These are phyloP conservation scores for Ptilonorhynchus violaceus DNA, from an alignment of 2,113 vertebrate genomes.

Conservation along the genomic window DNA sequence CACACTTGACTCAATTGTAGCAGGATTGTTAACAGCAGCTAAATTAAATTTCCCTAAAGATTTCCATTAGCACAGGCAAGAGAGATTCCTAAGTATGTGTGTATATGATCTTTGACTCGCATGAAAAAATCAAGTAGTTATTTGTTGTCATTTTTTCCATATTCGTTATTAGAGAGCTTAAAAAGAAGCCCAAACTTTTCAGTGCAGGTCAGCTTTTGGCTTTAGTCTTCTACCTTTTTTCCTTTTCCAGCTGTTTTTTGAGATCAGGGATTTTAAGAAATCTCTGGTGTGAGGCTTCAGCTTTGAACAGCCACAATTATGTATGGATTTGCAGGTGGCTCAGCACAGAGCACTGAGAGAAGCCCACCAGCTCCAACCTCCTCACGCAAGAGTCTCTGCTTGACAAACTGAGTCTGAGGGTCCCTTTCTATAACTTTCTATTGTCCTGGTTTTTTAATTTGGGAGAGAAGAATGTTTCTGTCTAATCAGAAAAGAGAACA, in stretches of 20 bases:
- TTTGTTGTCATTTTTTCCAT: background rate
- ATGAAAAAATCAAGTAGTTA: background rate
- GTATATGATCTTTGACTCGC: background rate
- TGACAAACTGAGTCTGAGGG: background rate
- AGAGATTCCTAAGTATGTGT: background rate
- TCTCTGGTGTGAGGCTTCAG: background rate
- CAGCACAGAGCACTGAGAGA: background rate
- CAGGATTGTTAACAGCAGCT: background rate
- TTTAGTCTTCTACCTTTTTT: background rate
- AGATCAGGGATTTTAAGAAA: background rate
- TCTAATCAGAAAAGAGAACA: background rate
- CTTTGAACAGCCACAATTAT: background rate
- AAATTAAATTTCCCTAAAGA: conserved; percentile 1
- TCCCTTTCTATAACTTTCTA: background rate
- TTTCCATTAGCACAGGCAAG: conserved; percentile 29
- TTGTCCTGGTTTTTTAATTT: background rate
- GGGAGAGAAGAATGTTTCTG: background rate
- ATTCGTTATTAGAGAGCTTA: background rate
- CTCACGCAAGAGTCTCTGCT: background rate
- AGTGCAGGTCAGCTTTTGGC: background rate
- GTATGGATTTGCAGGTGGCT: background rate
- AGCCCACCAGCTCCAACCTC: background rate
- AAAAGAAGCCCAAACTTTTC: background rate
- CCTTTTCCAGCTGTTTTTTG: background rate
- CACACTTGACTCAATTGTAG: background rate